Evolutionary conservation across 2,113 vertebrate species (phyloP).

Genomic region (Caretta caretta): DNA sequence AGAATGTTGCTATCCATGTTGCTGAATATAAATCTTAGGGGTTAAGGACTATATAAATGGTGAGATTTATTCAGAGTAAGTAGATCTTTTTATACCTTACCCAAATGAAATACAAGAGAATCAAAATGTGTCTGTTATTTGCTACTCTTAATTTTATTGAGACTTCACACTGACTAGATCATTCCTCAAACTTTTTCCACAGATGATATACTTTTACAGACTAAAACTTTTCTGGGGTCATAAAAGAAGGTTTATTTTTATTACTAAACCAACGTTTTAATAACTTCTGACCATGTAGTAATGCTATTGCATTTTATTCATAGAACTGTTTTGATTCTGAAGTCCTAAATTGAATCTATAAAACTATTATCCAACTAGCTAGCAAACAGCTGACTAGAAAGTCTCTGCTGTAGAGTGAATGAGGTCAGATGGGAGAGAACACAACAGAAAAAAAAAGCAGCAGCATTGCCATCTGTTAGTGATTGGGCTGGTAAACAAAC

Average conservation of each 20-base stretch:
- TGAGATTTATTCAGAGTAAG: background rate
- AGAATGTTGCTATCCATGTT: background rate
- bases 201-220: background rate
- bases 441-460: background rate
- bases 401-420: background rate
- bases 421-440: slow-evolving; percentile 26
- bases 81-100: background rate
- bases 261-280: background rate
- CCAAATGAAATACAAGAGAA: background rate
- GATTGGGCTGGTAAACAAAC: slow-evolving; percentile 24
- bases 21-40: background rate
- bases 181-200: background rate
- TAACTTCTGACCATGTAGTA: accelerated
- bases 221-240: accelerated
- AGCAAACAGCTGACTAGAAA: background rate
- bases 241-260: background rate
- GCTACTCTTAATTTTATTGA: background rate
- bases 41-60: background rate
- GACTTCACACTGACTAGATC: accelerated
- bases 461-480: slow-evolving; percentile 24
- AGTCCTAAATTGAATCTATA: background rate
- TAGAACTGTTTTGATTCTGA: background rate
- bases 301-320: background rate
- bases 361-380: background rate
- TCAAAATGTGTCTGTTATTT: background rate